Conservation (phyloP, 1,140 invertebrate species). For the Pemphigus obesinymphae region DNA sequence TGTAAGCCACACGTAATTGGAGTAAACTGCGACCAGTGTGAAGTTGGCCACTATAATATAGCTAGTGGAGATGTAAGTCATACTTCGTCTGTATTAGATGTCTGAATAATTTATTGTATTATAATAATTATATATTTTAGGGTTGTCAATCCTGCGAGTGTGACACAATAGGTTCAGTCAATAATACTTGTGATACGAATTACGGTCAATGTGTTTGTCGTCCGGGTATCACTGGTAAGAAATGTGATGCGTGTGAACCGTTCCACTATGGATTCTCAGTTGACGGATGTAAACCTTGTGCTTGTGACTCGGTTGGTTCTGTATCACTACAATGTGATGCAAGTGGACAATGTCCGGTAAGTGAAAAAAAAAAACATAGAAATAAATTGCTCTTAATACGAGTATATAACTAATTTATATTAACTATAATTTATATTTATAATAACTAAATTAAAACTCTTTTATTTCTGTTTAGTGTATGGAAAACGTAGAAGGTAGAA, state of each 20-base stretch:
- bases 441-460: too few species aligned
- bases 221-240: constrained; percentile 73
- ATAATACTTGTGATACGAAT: constrained; percentile 71
- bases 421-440: too few species aligned
- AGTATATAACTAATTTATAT: too few species aligned
- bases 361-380: too few species aligned
- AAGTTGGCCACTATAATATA: constrained; percentile 78
- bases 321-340: constrained; percentile 75
- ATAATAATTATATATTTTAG: constrained; percentile 47
- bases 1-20: constrained; percentile 85
- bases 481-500: constrained; percentile 82
- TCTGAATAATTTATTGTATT: background rate
- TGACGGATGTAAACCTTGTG: constrained; percentile 78
- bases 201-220: constrained; percentile 85
- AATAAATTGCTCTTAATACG: too few species aligned
- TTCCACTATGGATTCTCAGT: constrained; percentile 85
- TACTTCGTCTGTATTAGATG: too few species aligned
- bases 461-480: constrained; percentile 58
- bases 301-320: constrained; percentile 85
- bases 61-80: constrained; percentile 62
- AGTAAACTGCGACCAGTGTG: constrained; percentile 81
- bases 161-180: constrained; percentile 76
- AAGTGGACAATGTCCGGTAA: constrained; percentile 74
- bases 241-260: constrained; percentile 78
- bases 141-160: constrained; percentile 84